phyloP scores from a whole-genome alignment of 2,888 invertebrate species.

The Diarsia dahlii region DNA sequence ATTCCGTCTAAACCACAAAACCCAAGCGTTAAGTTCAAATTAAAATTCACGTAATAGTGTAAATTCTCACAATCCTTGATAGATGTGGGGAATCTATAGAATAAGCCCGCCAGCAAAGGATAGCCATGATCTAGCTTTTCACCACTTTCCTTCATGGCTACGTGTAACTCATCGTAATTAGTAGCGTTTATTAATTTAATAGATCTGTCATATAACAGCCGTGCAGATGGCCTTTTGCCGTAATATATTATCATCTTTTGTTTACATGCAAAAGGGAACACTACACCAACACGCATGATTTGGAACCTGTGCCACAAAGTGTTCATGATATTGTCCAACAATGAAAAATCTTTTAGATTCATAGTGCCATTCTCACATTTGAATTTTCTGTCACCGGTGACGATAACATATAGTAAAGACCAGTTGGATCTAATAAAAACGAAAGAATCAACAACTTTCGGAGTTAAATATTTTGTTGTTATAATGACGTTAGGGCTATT shows the following conservation, averaged over 20 bases:
- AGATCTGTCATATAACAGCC: slow-evolving; percentile 70
- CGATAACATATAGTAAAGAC: slow-evolving; percentile 69
- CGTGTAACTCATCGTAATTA: slow-evolving; percentile 45
- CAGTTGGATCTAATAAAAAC: slow-evolving; percentile 57
- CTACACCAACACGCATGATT: slow-evolving; percentile 64
- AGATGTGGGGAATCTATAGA: slow-evolving; percentile 76
- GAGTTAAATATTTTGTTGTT: slow-evolving; percentile 54
- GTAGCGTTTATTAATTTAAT: slow-evolving; percentile 64
- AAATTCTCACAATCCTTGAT: slow-evolving; percentile 70
- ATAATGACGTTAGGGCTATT: slow-evolving; percentile 64
- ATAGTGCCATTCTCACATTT: slow-evolving; percentile 69
- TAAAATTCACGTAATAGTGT: slow-evolving; percentile 63
- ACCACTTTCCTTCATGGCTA: slow-evolving; percentile 44
- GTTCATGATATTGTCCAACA: slow-evolving; percentile 71
- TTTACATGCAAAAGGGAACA: slow-evolving; percentile 74
- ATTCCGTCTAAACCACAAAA: slow-evolving; percentile 78
- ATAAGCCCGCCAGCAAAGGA: slow-evolving; percentile 73
- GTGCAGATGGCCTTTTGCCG: slow-evolving; percentile 61
- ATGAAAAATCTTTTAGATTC: slow-evolving; percentile 41
- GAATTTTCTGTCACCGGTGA: slow-evolving; percentile 63
- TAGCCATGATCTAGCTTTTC: slow-evolving; percentile 66
- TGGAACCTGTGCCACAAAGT: slow-evolving; percentile 72
- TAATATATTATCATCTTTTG: slow-evolving; percentile 67
- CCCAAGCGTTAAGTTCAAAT: slow-evolving; percentile 61
- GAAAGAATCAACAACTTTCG: slow-evolving; percentile 45